Evolutionary conservation across 2,113 vertebrate species (phyloP), one percentile per base, ranked within the genome.

Genomic region (Gorsachius goisagi): DNA sequence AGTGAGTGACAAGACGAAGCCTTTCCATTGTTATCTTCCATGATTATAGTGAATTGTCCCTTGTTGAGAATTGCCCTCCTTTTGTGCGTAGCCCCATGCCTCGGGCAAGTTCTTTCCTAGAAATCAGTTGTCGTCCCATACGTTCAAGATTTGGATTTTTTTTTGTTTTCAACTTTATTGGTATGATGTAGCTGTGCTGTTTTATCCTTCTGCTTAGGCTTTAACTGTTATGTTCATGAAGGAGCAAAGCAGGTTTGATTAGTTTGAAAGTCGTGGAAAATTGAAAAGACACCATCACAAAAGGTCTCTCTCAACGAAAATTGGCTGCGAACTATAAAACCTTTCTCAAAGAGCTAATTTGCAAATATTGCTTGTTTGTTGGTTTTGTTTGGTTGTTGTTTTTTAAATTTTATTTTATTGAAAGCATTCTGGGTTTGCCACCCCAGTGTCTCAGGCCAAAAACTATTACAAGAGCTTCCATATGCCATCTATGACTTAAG

Each of bases 51-150:
- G 20, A 63, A 56, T 72, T 4, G 1, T 11, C 41, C 19, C 2
- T 1, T 47, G 6, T 11, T 75, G 47, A 85, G 37, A 72, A 30
- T 82, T 64, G 9, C 11, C 18, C 9, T 28, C 7, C 21, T 53
- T 82, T 2, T 60, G 17, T 68, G 28, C 32, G 9, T 20, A 56
- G 53, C 10, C 19, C 28, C 4, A 2, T 64, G 27, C 44, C 26
- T 71, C 26, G 78, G 60, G 26, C 21, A 84, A 45, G 39, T 49
- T 89, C 17, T 18, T 92, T 24, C 39, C 56, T 50, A 21, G 27
- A 52, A 77, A 64, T 63, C 4, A 39, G 11, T 67, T 75, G 15
- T 56, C 4, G 0, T 39, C 41, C 32, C 1, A 0, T n/a, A 62
- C 53, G 1, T 59, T 75, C 50, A 87, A 66, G 23, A 50, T 50